Evolutionary conservation across 1,140 invertebrate species (phyloP), one percentile per base, ranked within the genome.

Genomic region (Euura saliciscinereae): DNA sequence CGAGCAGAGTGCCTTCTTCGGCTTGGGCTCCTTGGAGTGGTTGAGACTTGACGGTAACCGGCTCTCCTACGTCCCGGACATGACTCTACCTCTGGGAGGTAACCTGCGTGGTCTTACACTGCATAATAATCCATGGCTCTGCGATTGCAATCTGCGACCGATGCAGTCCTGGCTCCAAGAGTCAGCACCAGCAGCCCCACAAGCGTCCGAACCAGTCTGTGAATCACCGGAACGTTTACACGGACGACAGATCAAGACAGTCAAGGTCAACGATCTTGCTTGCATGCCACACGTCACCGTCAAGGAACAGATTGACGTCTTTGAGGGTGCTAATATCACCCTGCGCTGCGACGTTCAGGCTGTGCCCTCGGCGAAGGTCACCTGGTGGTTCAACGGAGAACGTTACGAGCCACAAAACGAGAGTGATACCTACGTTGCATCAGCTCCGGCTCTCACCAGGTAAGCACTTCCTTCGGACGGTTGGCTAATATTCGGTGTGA

Each of bases 51-150:
- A 96, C 78, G 93, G 92, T 71, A 98, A 98, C 87, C 90, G 90
- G 75, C 88, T 98, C 71, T 90, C 89, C 28, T 89, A 91, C 73
- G 91, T 94, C 73, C 83, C 84, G 0, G 78, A 84, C 10, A 74
- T 70, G 66, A 84, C 84, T 2, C 65, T 87, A 4, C 86, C 86
- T 0, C 88, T 96, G 51, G 93, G 94, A 2, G 90, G 92, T 71
- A 90, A 90, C 66, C 85, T 97, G 51, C 91, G 94, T 73, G 94
- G 93, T 59, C 89, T 97, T 44, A 92, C 94, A 70, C 86, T 97
- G 43, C 93, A 97, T 79, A 93, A 93, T 78, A 98, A 98, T 88
- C 92, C 94, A 66, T 98, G 96, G 96, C 89, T 91, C 66, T 98
- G 96, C 84, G 94, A 97, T 82, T 98, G 96, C 82, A 90, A 91